These are phyloP conservation scores for Napeogenes sylphis DNA, from an alignment of 2,888 invertebrate genomes.

Conservation along the genomic window DNA sequence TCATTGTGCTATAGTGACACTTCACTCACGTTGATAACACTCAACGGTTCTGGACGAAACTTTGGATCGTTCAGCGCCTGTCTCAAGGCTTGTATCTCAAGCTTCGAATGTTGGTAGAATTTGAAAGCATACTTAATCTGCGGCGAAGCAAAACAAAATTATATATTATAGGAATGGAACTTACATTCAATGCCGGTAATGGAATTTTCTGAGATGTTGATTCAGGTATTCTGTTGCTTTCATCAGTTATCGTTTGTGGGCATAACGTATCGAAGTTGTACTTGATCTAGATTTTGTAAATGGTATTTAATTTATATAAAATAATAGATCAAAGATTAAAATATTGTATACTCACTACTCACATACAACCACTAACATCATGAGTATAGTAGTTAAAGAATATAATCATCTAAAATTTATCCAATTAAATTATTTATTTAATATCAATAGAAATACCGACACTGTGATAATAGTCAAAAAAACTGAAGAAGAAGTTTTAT, in stretches of 20 bases:
- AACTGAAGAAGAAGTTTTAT: too few relatives aligned
- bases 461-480: too few relatives aligned
- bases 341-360: too few relatives aligned
- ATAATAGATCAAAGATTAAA: neutral
- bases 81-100: constrained; percentile 76
- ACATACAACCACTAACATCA: too few relatives aligned
- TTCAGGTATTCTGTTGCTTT: constrained; percentile 77
- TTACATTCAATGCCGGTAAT: constrained; percentile 87
- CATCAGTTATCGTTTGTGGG: constrained; percentile 80
- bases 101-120: constrained; percentile 79
- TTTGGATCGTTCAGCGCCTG: constrained; percentile 78
- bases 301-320: constrained; percentile 17
- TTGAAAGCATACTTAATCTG: constrained; percentile 84
- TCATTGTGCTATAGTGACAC: constrained; percentile 36
- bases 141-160: constrained; percentile 49
- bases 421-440: too few relatives aligned
- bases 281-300: constrained; percentile 79
- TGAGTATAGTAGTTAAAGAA: too few relatives aligned
- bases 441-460: too few relatives aligned
- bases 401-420: too few relatives aligned
- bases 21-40: constrained; percentile 83
- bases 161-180: constrained; percentile 43
- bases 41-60: constrained; percentile 79
- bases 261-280: constrained; percentile 86
- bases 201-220: constrained; percentile 80